Base-by-base conservation (phyloP, 2,888 invertebrate species). In the Troides oblongomaculatus region DNA sequence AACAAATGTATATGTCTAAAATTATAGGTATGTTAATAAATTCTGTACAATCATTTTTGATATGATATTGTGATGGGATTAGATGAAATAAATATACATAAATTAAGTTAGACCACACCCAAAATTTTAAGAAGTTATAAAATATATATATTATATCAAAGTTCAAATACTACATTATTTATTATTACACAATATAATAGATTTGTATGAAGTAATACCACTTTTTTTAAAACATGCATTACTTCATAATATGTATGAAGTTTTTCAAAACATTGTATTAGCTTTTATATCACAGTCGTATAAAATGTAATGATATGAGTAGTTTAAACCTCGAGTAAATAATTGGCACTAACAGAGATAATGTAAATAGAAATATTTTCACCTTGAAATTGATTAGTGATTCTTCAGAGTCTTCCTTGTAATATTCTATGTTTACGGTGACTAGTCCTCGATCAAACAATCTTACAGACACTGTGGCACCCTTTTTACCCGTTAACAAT, bases 381-480 rank as follows among this genome's bases (percentile, higher is more conserved):
- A 97, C 97, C 95, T 97, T 96, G 87, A 95, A 95, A 76, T 93
- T 94, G 78, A 97, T 91, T 72, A 96, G 83, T 57, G 96, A 95
- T 74, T 95, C 95, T 80, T 96, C 96, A 73, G 94, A 94, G 70
- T 96, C 96, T 72, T 94, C 95, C 83, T 96, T 95, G 84, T 94
- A 97, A 90, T 96, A 97, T 83, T 97, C 97, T 80, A 97, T 94
- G 84, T 96, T 97, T 76, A 97, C 92, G 56, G 97, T 97, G 70
- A 97, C 93, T 75, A 97, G 90, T 69, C 97, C 97, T 78, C 95
- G 95, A 62, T 94, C 93, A 79, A 95, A 97, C 75, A 96, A 93
- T 81, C 97, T 94, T 61, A 96, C 93, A 46, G 95, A 95, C 43
- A 96, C 94, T 10, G 96, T 93, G 63, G 94, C 94, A 46, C 95